phyloP scores from a whole-genome alignment of 2,888 invertebrate species.

The Embidobia sp. region DNA sequence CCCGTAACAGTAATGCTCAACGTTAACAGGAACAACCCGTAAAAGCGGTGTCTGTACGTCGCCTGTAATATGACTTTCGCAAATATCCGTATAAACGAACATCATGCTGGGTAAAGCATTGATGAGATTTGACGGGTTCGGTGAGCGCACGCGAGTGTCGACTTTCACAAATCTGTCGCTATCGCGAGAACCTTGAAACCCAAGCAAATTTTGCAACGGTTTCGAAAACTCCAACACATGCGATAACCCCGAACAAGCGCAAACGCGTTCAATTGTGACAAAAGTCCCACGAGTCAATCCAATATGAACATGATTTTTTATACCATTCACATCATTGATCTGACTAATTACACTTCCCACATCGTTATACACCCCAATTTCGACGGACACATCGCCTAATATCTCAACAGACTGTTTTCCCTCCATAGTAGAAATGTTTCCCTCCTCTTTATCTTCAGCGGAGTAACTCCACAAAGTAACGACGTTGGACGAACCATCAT shows the following conservation, averaged over 20 bases:
- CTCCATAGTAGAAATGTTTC: no score
- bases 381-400: no score
- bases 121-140: not conserved
- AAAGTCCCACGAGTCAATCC: not conserved
- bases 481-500: no score
- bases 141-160: not conserved
- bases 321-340: not conserved
- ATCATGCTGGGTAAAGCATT: slow-evolving; percentile 11
- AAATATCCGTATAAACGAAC: no score
- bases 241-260: not conserved
- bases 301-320: not conserved
- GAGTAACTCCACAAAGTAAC: no score
- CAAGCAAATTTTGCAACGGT: not conserved
- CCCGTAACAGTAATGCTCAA: slow-evolving; percentile 10
- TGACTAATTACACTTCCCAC: not conserved
- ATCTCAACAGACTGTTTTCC: no score
- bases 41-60: slow-evolving; percentile 19
- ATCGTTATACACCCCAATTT: not conserved
- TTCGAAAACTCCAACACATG: not conserved
- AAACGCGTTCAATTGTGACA: not conserved
- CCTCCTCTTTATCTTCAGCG: no score
- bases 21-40: slow-evolving; percentile 16
- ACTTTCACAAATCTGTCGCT: not conserved
- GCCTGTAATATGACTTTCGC: no score
- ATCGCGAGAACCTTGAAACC: not conserved